A percentile compares a stretch with the other conserved stretches of the same genome.
Conservation (phyloP, 2,113 vertebrate genomes). For the Clupea harengus region DNA sequence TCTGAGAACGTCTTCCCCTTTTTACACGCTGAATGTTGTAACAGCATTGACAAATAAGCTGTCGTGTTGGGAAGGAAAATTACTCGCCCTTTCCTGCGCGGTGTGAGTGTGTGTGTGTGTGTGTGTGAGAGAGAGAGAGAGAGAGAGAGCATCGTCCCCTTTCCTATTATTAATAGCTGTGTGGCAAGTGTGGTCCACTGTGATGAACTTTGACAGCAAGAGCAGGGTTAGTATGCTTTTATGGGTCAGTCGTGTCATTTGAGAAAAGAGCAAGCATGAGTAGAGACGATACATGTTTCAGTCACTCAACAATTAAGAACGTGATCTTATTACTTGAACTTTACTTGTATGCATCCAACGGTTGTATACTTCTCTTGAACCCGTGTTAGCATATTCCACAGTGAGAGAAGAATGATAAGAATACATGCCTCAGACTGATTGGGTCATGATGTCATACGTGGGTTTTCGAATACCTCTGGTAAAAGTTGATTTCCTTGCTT, state of each 20-base stretch:
- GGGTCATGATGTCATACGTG: neutral
- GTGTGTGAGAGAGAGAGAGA: slow-evolving; percentile 12
- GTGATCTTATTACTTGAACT: neutral
- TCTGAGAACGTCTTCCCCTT: slow-evolving; percentile 17
- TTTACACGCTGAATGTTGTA: slow-evolving; percentile 16
- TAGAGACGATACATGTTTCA: slow-evolving; percentile 1
- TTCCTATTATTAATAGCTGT: slow-evolving; percentile 17
- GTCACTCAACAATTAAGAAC: neutral
- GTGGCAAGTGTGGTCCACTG: slow-evolving; percentile 5
- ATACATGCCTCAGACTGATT: neutral
- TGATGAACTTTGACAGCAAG: slow-evolving; percentile 12
- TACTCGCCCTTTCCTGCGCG: slow-evolving; percentile 21
- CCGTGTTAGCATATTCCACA: neutral
- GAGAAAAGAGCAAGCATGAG: slow-evolving; percentile 17
- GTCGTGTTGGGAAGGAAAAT: slow-evolving; percentile 25
- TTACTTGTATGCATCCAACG: neutral
- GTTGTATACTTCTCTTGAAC: neutral
- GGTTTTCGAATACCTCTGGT: neutral
- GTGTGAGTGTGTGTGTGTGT: neutral
- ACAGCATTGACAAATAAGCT: slow-evolving; percentile 41
- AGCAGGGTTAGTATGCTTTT: slow-evolving; percentile 4
- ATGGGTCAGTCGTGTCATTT: slow-evolving; percentile 14
- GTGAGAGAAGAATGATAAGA: neutral
- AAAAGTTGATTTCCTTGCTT: neutral
- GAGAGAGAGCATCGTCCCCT: neutral